Conservation (phyloP, 2,888 invertebrate species). For the Micoletzkya japonica region DNA sequence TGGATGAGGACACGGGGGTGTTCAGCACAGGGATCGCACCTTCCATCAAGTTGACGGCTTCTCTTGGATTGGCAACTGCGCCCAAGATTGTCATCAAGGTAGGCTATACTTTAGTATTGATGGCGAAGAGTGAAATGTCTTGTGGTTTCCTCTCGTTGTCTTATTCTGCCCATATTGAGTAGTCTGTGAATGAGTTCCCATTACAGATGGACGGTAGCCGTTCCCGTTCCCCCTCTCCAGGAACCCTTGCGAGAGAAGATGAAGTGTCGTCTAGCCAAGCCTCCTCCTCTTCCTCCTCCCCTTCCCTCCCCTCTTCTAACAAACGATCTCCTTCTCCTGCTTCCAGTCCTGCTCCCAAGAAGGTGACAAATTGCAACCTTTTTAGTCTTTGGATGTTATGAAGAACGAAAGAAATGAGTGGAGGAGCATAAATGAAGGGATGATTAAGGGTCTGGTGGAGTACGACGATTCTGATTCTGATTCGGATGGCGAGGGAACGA, state of each 20-base stretch:
- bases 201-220: slow-evolving; percentile 27
- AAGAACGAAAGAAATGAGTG: background rate
- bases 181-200: too few species aligned
- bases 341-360: slow-evolving; percentile 8
- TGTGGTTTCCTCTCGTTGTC: background rate
- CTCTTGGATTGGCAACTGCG: slow-evolving; percentile 17
- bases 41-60: background rate
- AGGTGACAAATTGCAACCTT: slow-evolving; percentile 19
- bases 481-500: slow-evolving; percentile 37
- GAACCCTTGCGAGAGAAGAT: slow-evolving; percentile 39
- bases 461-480: slow-evolving; percentile 48
- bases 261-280: slow-evolving; percentile 46
- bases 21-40: slow-evolving; percentile 2
- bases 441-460: slow-evolving; percentile 43
- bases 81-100: slow-evolving; percentile 45
- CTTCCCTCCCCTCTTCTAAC: background rate
- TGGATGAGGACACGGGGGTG: slow-evolving; percentile 27
- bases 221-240: slow-evolving; percentile 35
- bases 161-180: background rate
- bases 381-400: background rate
- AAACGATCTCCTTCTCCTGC: slow-evolving; percentile 3
- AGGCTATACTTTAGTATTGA: background rate
- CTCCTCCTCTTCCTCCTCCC: background rate
- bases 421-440: background rate
- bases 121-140: background rate